Evolutionary conservation across 1,140 invertebrate genomes (phyloP).

Genomic region (Drosophila hydei): DNA sequence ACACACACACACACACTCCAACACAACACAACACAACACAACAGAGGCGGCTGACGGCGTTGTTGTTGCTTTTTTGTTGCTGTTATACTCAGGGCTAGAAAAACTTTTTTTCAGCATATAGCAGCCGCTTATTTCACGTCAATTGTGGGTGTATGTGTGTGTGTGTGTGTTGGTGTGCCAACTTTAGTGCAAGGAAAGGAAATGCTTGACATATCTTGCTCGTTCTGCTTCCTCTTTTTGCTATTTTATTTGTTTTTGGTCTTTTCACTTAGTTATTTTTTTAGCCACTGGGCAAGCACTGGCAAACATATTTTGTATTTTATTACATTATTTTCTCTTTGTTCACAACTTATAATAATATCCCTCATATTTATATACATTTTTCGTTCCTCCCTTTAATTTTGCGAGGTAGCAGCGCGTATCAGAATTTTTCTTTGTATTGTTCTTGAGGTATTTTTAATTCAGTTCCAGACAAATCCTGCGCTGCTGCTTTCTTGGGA

Average conservation of each 20-base stretch:
- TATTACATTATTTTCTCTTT: constrained; percentile 17
- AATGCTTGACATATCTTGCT: constrained; percentile 75
- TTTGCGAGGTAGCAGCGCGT: neutral
- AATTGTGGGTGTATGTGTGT: constrained; percentile 31
- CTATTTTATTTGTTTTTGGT: constrained; percentile 41
- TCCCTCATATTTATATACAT: constrained; percentile 38
- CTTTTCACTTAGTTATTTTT: constrained; percentile 24
- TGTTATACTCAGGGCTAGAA: constrained; percentile 41
- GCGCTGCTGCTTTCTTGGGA: neutral
- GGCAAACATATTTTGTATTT: constrained; percentile 32
- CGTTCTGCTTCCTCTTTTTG: constrained; percentile 56
- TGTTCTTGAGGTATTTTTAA: neutral
- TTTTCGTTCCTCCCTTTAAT: constrained; percentile 35
- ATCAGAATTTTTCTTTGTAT: neutral
- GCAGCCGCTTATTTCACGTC: constrained; percentile 49
- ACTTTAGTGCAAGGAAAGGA: constrained; percentile 64
- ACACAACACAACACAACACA: constrained; percentile 7
- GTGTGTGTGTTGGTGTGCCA: constrained; percentile 33
- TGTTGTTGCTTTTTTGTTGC: constrained; percentile 32
- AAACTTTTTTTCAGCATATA: constrained; percentile 67
- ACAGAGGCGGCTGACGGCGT: constrained; percentile 21
- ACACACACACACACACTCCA: neutral
- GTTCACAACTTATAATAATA: constrained; percentile 45
- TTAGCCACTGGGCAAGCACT: constrained; percentile 39
- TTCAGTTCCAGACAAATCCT: neutral